phyloP scores from a whole-genome alignment of 2,888 invertebrate species.

The Oligia strigilis region DNA sequence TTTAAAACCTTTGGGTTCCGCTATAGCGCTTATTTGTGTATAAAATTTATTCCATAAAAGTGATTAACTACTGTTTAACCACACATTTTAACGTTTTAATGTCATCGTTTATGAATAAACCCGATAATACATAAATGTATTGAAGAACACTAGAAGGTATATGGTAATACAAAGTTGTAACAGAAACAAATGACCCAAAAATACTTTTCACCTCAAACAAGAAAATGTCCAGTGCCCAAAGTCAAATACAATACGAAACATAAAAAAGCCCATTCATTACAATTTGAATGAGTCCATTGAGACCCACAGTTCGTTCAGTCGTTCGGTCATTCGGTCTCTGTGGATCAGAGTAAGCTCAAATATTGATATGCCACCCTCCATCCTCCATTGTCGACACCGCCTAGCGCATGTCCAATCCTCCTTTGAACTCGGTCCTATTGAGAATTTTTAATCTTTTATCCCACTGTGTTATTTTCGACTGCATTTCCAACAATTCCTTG shows the following conservation, averaged over 20 bases:
- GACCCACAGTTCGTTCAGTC: conserved; percentile 12
- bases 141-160: neutral
- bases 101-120: no score
- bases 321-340: conserved; percentile 16
- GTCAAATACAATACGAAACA: conserved; percentile 22
- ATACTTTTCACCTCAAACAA: conserved; percentile 5
- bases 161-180: neutral
- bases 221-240: neutral
- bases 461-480: conserved; percentile 31
- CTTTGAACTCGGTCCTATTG: conserved; percentile 50
- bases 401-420: conserved; percentile 37
- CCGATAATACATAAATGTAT: neutral
- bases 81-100: no score
- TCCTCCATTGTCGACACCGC: conserved; percentile 40
- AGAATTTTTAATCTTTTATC: conserved; percentile 33
- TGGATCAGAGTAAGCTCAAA: conserved; percentile 47
- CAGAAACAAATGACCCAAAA: neutral
- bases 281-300: conserved; percentile 37
- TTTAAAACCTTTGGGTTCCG: neutral
- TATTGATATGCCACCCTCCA: conserved; percentile 50
- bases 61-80: no score
- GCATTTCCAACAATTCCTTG: conserved; percentile 30
- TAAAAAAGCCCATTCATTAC: conserved; percentile 49
- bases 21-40: neutral
- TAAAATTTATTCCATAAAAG: no score